phyloP scores from a whole-genome alignment of 2,797 vertebrate genomes.

The Pseudopleuronectes americanus region DNA sequence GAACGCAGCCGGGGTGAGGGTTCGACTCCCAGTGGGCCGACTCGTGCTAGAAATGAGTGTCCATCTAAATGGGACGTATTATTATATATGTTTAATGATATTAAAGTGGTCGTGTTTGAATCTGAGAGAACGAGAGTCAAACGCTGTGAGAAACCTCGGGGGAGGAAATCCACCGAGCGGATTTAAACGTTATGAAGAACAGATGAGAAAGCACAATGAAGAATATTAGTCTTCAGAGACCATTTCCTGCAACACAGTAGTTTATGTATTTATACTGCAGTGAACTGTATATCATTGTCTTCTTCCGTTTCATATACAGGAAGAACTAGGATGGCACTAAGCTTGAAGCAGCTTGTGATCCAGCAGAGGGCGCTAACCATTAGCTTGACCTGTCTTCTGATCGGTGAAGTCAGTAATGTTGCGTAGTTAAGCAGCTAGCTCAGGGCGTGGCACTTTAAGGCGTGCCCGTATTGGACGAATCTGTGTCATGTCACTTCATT shows the following conservation, averaged over 20 bases:
- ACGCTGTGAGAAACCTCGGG: constrained; percentile 19
- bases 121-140: constrained; percentile 29
- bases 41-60: constrained; percentile 40
- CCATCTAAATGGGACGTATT: constrained; percentile 43
- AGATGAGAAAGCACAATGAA: constrained; percentile 7
- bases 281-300: too few species aligned
- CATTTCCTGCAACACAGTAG: neutral
- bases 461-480: too few species aligned
- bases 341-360: too few species aligned
- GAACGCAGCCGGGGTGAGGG: constrained; percentile 47
- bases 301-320: too few species aligned
- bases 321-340: too few species aligned
- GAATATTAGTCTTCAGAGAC: constrained; percentile 3
- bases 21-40: constrained; percentile 53
- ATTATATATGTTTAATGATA: constrained; percentile 56
- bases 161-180: constrained; percentile 18
- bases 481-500: too few species aligned
- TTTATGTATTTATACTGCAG: too few species aligned
- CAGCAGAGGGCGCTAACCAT: too few species aligned
- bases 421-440: too few species aligned
- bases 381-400: too few species aligned
- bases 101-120: constrained; percentile 34
- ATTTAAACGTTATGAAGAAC: constrained; percentile 36
- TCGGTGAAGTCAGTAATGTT: too few species aligned
- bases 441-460: too few species aligned